Conservation (phyloP, 2,113 vertebrate species). For the Oryctolagus cuniculus region mOryCun1.1 NC_091438.1:92325001-92325500, state of each 20-base stretch:
- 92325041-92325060: background rate
- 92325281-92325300: constrained; percentile 77
- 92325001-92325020: background rate
- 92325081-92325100: background rate
- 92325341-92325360: constrained; percentile 85
- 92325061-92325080: background rate
- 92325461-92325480: constrained; percentile 61
- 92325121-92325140: background rate
- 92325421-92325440: constrained; percentile 70
- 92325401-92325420: constrained; percentile 62
- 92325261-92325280: constrained; percentile 80
- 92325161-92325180: background rate
- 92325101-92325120: background rate
- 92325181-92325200: constrained; percentile 7
- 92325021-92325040: background rate
- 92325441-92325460: constrained; percentile 66
- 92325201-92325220: background rate
- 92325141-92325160: background rate
- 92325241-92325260: constrained; percentile 40
- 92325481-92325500: constrained; percentile 59
- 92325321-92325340: constrained; percentile 81
- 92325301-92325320: constrained; percentile 81
- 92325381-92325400: constrained; percentile 74
- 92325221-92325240: constrained; percentile 20
- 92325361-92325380: constrained; percentile 84